These are phyloP conservation scores for Leucoraja ocellata DNA, from an alignment of 2,797 vertebrate genomes.

Conservation along the genomic window DNA sequence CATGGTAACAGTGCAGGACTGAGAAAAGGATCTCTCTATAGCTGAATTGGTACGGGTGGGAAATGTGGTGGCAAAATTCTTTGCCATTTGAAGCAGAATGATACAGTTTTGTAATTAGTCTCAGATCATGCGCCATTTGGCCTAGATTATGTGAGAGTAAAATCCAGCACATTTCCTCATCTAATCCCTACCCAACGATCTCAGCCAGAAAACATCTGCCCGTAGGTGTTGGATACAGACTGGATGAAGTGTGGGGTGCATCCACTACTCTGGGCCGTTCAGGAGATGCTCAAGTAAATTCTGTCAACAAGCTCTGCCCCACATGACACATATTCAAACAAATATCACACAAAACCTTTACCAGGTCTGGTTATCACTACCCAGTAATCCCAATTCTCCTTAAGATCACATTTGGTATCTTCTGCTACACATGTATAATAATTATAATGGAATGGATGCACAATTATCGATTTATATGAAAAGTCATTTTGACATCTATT, in stretches of 20 bases:
- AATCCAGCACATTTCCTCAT: background rate
- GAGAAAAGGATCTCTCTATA: background rate
- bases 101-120: background rate
- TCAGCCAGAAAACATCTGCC: background rate
- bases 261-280: background rate
- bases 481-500: background rate
- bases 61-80: background rate
- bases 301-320: background rate
- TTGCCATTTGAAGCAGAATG: background rate
- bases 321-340: background rate
- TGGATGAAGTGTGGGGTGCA: background rate
- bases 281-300: background rate
- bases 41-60: background rate
- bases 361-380: background rate
- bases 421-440: background rate
- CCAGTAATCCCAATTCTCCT: background rate
- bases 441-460: background rate
- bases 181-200: too few species aligned
- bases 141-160: background rate
- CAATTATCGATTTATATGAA: background rate
- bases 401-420: background rate
- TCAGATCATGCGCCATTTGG: background rate
- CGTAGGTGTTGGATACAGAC: background rate
- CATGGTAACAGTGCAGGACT: background rate
- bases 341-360: background rate